Evolutionary conservation across 1,140 invertebrate genomes (phyloP), one percentile per base, ranked within the genome.

Genomic region (Dermatophagoides farinae): DNA sequence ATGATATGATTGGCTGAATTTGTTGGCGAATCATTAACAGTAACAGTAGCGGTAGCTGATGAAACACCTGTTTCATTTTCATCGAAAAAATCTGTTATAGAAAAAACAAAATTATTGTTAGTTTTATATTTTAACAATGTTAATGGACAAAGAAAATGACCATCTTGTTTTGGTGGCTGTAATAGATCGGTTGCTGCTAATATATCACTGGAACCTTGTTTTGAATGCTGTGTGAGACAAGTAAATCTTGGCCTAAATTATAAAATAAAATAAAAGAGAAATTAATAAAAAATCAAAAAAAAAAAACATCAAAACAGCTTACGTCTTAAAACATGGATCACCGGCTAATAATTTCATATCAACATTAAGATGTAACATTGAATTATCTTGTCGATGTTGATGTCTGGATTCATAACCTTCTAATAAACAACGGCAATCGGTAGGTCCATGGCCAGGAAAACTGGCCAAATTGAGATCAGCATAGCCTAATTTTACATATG

Each of bases 401-500:
- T 82, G 75, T 51, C 84, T 81, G 9, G 71, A 71, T 72, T 93
- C 88, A 71, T 97, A 97, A 5, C 91, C 92, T 76, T 96, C 89
- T 20, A 97, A 74, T 52, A 97, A 78, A 71, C 84, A 95, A 64
- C 86, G 80, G 63, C 86, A 79, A 62, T 79, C 80, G 47, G 82
- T 84, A 62, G 82, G 77, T 14, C 89, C 90, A n/a, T 87, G 82
- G 62, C 91, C 91, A 43, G 92, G 92, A 75, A 89, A 89, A 77
- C 97, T 89, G 38, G 91, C 86, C 66, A 97, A 77, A 77, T 97
- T 95, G 63, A 97, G 75, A 74, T 97, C 92, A 63, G 85, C 89
- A 77, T 92, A 97, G 40, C 93, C 93, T 61, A 97, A 78, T 75
- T 96, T 96, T 73, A 92, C 83, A 77, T 86, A 92, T 66, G 87